Evolutionary conservation across 2,888 invertebrate genomes (phyloP), one percentile per base, ranked within the genome.

Genomic region (Anthophora plumipes): DNA sequence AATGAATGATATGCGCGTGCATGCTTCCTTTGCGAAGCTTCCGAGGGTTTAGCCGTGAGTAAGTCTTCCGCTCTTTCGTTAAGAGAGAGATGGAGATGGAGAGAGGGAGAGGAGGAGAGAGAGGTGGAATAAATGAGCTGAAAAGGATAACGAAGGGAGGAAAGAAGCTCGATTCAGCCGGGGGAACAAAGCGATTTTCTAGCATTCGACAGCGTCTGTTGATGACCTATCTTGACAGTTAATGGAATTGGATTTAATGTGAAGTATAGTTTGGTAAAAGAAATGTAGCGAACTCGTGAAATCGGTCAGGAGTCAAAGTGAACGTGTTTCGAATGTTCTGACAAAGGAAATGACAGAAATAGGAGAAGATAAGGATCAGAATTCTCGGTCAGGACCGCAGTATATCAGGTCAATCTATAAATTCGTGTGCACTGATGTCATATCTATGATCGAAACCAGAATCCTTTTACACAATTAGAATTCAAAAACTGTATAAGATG

Each of bases 1-100:
- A 91, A 92, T 91, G 89, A 92, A 92, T 92, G 90, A 91, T 92
- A 92, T 92, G 92, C 92, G 86, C 85, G 85, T 88, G 88, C 92
- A 92, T 90, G 91, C 81, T 79, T 83, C 73, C 77, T 79, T 75
- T 80, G 73, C 63, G 46, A 67, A 52, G 77, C 76, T 72, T 72
- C 67, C 76, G 68, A 61, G 75, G 81, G 70, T 76, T 81, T 81
- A 81, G 55, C 61, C 76, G 76, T 69, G 70, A 76, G 68, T 64
- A 76, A 82, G 76, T 82, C 82, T 71, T 68, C 25, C 8, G 41
- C 39, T 52, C 55, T 43, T 41, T 67, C 39, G 25, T 12, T 5
- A 54, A 22, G 11, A n/a, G 43, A 8, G 20, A 22, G 60, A 22
- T 6, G 14, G 9, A 22, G n/a, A n/a, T n/a, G 37, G 4, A 3